Percentiles rank a stretch among this genome's conserved stretches.
These are phyloP conservation scores for Drosophila stalkeri DNA, from an alignment of 2,888 invertebrate species.

Conservation along the genomic window DNA sequence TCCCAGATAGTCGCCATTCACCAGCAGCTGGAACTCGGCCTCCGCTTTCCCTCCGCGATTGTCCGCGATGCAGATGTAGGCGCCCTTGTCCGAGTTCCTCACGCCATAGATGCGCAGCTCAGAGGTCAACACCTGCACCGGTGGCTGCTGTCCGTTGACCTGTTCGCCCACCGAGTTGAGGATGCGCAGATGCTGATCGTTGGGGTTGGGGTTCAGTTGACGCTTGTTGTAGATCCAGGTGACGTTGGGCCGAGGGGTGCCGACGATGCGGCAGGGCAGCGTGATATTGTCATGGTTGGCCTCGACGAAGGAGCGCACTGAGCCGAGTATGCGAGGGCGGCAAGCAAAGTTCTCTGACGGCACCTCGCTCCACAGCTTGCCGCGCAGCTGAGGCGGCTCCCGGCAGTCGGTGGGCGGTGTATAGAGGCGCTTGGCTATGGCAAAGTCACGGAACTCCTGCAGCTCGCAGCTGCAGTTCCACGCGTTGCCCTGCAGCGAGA, in stretches of 20 bases:
- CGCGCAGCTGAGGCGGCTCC: constrained; percentile 89
- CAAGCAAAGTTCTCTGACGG: constrained; percentile 92
- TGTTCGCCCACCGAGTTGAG: constrained; percentile 78
- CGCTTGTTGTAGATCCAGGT: constrained; percentile 87
- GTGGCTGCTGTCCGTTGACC: constrained; percentile 22
- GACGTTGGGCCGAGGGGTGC: constrained; percentile 91
- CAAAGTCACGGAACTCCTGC: constrained; percentile 92
- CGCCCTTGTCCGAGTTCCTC: constrained; percentile 88
- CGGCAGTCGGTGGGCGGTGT: constrained; percentile 91
- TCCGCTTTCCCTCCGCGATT: constrained; percentile 93
- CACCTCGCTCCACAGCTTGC: constrained; percentile 90
- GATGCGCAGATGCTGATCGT: constrained; percentile 80
- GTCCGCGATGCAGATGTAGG: constrained; percentile 92
- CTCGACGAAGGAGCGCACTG: constrained; percentile 86
- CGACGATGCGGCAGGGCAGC: constrained; percentile 88
- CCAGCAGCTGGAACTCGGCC: constrained; percentile 89
- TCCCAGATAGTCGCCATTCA: constrained; percentile 84
- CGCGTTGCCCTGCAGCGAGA: constrained; percentile 92
- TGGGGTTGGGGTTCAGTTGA: constrained; percentile 68
- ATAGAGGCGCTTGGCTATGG: constrained; percentile 90
- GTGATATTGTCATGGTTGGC: constrained; percentile 89
- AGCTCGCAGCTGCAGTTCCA: constrained; percentile 96
- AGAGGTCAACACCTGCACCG: constrained; percentile 71
- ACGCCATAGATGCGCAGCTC: constrained; percentile 89
- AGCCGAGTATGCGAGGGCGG: constrained; percentile 88